Conservation (phyloP, 2,888 invertebrate genomes). For the Helicoverpa assulta region DNA sequence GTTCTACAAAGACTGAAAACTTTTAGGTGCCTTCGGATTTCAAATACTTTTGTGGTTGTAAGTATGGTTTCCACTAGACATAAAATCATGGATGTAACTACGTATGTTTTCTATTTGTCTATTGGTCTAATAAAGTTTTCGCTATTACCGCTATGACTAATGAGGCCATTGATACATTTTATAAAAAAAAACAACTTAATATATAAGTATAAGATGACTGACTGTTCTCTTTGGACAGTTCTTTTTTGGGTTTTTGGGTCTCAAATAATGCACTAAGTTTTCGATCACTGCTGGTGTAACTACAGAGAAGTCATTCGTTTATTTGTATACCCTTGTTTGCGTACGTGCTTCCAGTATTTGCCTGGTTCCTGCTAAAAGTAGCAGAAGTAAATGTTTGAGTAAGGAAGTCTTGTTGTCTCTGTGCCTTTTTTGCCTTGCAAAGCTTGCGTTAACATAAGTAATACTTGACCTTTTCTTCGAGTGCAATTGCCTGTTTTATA, state of each 20-base stretch:
- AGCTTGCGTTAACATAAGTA: slow-evolving; percentile 6
- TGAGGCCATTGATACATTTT: too few relatives aligned
- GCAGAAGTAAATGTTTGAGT: slow-evolving; percentile 49
- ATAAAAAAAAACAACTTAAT: too few relatives aligned
- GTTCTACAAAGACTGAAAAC: too few relatives aligned
- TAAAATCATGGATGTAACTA: too few relatives aligned
- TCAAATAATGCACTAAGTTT: slow-evolving; percentile 3
- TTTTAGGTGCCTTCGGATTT: too few relatives aligned
- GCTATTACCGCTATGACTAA: too few relatives aligned
- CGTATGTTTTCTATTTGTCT: too few relatives aligned
- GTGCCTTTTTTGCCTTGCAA: slow-evolving; percentile 13
- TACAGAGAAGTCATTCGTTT: slow-evolving; percentile 25
- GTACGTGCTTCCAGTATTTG: slow-evolving; percentile 36
- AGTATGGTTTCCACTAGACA: too few relatives aligned
- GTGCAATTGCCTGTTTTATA: neutral
- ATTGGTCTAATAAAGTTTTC: too few relatives aligned
- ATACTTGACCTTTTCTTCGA: neutral
- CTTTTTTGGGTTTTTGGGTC: neutral
- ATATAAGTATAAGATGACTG: too few relatives aligned
- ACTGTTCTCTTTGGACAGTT: neutral
- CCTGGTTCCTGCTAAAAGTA: slow-evolving; percentile 31
- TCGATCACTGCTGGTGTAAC: neutral
- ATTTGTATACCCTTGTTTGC: slow-evolving; percentile 41
- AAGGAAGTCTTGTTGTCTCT: slow-evolving; percentile 14
- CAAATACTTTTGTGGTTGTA: too few relatives aligned